Evolutionary conservation across 2,888 invertebrate genomes (phyloP).

Genomic region (Netelia virgata): DNA sequence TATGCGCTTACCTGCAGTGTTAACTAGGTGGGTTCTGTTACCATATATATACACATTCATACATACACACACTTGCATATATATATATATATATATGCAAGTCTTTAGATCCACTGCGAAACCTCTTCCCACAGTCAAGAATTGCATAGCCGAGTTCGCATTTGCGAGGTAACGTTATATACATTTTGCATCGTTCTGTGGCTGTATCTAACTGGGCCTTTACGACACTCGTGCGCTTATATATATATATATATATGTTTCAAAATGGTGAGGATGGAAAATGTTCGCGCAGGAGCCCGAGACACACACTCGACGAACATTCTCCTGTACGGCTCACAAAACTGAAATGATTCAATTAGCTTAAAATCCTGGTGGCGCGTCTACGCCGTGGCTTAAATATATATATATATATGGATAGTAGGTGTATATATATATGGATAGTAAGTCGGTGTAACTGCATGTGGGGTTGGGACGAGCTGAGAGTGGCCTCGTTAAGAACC

Average conservation of each 20-base stretch:
- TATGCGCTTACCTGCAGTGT: constrained; percentile 48
- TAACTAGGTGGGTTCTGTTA: constrained; percentile 58
- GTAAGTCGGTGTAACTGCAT: constrained; percentile 3
- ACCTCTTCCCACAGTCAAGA: constrained; percentile 30
- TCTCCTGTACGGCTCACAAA: constrained; percentile 71
- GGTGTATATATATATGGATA: background rate
- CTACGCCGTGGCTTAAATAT: constrained; percentile 30
- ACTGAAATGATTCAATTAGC: constrained; percentile 81
- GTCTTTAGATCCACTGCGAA: constrained; percentile 18
- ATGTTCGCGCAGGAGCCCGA: constrained; percentile 44
- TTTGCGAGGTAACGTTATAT: constrained; percentile 23
- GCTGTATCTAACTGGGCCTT: constrained; percentile 36
- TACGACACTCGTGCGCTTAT: constrained; percentile 30
- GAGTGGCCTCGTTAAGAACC: constrained; percentile 79
- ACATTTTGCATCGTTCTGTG: constrained; percentile 47
- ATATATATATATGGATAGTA: constrained; percentile 9
- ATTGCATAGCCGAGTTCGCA: constrained; percentile 29
- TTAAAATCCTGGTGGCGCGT: constrained; percentile 77
- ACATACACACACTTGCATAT: background rate
- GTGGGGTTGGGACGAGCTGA: constrained; percentile 46
- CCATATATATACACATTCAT: background rate
- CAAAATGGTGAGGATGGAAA: constrained; percentile 29
- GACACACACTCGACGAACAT: constrained; percentile 48
- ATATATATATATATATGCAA: background rate
- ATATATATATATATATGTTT: constrained; percentile 28